phyloP scores from a whole-genome alignment of 2,113 vertebrate genomes.

The Bungarus multicinctus region DNA sequence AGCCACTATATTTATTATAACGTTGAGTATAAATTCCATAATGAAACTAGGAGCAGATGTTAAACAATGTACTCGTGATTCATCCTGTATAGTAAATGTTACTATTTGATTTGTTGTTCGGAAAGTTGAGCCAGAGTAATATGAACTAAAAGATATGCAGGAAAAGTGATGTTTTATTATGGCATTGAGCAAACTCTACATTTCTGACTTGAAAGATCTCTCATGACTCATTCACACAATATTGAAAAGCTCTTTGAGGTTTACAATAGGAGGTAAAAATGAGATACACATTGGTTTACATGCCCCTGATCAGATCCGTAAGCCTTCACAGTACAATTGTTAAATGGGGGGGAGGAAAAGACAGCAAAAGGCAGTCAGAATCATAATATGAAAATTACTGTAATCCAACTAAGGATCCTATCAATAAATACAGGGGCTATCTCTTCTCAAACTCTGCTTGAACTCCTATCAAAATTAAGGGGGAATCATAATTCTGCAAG shows the following conservation, averaged over 20 bases:
- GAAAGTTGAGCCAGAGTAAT: background rate
- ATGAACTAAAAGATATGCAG: background rate
- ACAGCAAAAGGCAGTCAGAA: background rate
- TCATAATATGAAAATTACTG: background rate
- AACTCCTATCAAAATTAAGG: background rate
- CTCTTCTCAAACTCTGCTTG: background rate
- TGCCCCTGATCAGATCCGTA: background rate
- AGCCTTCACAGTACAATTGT: background rate
- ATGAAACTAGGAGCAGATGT: background rate
- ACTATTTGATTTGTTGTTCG: background rate
- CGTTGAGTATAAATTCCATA: background rate
- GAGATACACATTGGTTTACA: background rate
- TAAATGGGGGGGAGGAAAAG: conserved; percentile 9
- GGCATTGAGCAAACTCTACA: background rate
- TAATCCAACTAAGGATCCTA: background rate
- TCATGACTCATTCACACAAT: background rate
- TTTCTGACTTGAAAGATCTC: background rate
- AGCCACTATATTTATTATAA: background rate
- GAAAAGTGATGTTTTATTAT: background rate
- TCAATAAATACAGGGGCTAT: background rate
- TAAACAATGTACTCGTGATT: background rate
- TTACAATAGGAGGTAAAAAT: background rate
- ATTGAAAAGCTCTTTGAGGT: background rate
- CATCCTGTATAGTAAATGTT: background rate
- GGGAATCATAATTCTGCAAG: background rate